Evolutionary conservation across 1,140 invertebrate genomes (phyloP), one percentile per base, ranked within the genome.

Genomic region (Cyclargus thomasi): DNA sequence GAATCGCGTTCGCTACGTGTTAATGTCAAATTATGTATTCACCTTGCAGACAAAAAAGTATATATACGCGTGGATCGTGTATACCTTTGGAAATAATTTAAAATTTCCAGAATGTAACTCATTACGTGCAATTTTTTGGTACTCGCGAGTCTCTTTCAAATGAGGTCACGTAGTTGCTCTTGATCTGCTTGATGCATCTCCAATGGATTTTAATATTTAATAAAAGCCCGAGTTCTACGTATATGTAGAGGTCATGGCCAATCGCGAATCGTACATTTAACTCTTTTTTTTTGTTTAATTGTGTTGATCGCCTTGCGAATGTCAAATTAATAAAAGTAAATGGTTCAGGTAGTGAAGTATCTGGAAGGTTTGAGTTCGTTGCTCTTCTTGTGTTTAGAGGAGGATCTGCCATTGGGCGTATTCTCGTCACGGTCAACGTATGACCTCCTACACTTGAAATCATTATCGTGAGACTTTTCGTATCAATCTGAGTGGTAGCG

Each of bases 81-180:
- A 8, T 29, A 29, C 29, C 8, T 29, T 29, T 29, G 29, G 29
- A 6, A 29, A 6, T 29, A 29, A 29, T 29, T 4, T 4, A 29
- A 29, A 1, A 4, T 29, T 29, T 29, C 29, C 4, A 29, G 29
- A 29, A 3, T 29, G 29, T 29, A 29, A 29, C 8, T 29, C 8
- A 29, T 29, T 29, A 47, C 1, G 39, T 47, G 11, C 2, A 47
- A 47, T 47, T 14, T 39, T 47, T 47, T 47, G 39, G 39, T 11
- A 47, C 39, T 47, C 39, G 39, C 10, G 39, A 11, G 39, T 14
- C 39, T 39, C 11, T 47, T 11, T 8, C 14, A 14, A 47, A 47
- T 47, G 39, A 47, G 39, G 39, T 47, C 39, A 47, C 39, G 39
- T 47, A 47, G 39, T 47, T 47, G 39, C 39, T 47, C 39, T 47